Conservation (phyloP, 2,888 invertebrate species). For the Pocota personata region DNA sequence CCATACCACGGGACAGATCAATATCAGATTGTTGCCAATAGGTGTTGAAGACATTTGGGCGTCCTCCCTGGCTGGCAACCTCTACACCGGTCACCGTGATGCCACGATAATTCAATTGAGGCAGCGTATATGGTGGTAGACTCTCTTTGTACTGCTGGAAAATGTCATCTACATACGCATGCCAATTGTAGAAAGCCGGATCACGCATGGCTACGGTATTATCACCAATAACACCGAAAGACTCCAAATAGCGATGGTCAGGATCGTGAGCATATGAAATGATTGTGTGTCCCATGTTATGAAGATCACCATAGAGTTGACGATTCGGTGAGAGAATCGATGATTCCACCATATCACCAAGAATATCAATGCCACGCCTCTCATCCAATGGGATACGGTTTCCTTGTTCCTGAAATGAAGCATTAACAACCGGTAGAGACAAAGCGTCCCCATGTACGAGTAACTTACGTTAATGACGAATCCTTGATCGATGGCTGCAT, state of each 20-base stretch:
- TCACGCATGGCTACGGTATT: constrained; percentile 91
- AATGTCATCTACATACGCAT: constrained; percentile 90
- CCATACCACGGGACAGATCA: constrained; percentile 90
- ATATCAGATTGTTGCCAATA: constrained; percentile 92
- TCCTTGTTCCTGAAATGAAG: constrained; percentile 84
- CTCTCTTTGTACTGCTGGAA: constrained; percentile 90
- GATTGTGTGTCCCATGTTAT: constrained; percentile 92
- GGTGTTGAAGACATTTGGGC: constrained; percentile 86
- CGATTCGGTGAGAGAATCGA: constrained; percentile 88
- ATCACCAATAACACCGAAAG: constrained; percentile 92
- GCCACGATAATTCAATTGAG: constrained; percentile 81
- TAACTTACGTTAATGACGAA: constrained; percentile 84
- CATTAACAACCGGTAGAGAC: neutral
- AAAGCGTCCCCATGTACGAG: neutral
- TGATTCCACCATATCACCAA: constrained; percentile 92
- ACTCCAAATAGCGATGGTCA: constrained; percentile 88
- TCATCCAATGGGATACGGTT: constrained; percentile 86
- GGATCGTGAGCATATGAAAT: constrained; percentile 92
- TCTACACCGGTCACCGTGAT: constrained; percentile 85
- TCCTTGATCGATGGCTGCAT: constrained; percentile 88
- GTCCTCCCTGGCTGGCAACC: constrained; percentile 84
- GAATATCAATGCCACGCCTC: constrained; percentile 88
- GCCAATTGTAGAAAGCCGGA: constrained; percentile 94
- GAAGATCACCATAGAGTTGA: constrained; percentile 90
- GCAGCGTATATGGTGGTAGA: constrained; percentile 86